Evolutionary conservation across 1,140 invertebrate species (phyloP).

Genomic region (Bombyx mori): ASM3026992v2 NC_085107.1:14339501-14340000

Average conservation of each 20-base stretch:
- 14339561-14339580: constrained; percentile 30
- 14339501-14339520: constrained; percentile 15
- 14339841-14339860: constrained; percentile 81
- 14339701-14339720: constrained; percentile 72
- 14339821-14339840: constrained; percentile 80
- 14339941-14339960: constrained; percentile 80
- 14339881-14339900: constrained; percentile 69
- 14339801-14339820: constrained; percentile 75
- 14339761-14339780: constrained; percentile 76
- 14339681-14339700: constrained; percentile 25
- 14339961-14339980: constrained; percentile 30
- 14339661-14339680: constrained; percentile 28
- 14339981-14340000: constrained; percentile 17
- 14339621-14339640: constrained; percentile 32
- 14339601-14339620: constrained; percentile 59
- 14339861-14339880: constrained; percentile 73
- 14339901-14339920: constrained; percentile 76
- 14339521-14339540: constrained; percentile 22
- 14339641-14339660: constrained; percentile 25
- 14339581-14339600: constrained; percentile 32
- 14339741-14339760: constrained; percentile 80
- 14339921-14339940: constrained; percentile 86
- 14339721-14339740: constrained; percentile 75
- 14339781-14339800: constrained; percentile 76
- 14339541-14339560: constrained; percentile 56